phyloP scores from a whole-genome alignment of 2,113 vertebrate species.

The Rhabdornis inornatus region DNA sequence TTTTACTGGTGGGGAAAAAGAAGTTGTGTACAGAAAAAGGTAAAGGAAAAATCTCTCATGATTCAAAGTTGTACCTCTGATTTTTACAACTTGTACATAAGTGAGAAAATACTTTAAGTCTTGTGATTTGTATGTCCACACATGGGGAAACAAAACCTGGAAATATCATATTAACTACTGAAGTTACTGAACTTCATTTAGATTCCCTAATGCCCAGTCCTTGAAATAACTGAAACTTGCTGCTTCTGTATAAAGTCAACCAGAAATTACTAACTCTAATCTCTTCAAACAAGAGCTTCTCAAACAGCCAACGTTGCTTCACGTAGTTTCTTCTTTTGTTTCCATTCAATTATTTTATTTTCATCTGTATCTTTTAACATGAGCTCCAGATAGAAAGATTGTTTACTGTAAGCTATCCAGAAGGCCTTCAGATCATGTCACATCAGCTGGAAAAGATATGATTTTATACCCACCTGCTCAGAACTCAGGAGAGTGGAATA shows the following conservation, averaged over 20 bases:
- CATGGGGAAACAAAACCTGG: not conserved
- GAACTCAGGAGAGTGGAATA: not conserved
- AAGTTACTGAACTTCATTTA: not conserved
- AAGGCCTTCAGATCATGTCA: not conserved
- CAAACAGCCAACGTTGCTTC: not conserved
- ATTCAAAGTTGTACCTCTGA: rapidly evolving
- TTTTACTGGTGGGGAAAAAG: rapidly evolving
- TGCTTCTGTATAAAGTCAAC: not conserved
- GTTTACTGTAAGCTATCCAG: not conserved
- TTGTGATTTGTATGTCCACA: not conserved
- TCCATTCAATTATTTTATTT: not conserved
- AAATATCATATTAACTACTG: not conserved
- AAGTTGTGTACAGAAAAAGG: not conserved
- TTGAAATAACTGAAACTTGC: not conserved
- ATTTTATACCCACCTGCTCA: not conserved
- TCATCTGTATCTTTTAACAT: not conserved
- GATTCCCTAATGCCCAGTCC: not conserved
- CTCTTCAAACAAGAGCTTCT: not conserved
- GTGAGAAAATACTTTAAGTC: not conserved
- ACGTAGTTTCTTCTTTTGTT: not conserved
- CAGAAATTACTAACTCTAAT: not conserved
- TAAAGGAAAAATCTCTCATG: rapidly evolving
- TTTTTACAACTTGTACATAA: not conserved
- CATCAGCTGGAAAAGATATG: not conserved
- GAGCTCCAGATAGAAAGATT: not conserved